Evolutionary conservation across 2,797 vertebrate species (phyloP).

Genomic region (Micrastur ruficollis): DNA sequence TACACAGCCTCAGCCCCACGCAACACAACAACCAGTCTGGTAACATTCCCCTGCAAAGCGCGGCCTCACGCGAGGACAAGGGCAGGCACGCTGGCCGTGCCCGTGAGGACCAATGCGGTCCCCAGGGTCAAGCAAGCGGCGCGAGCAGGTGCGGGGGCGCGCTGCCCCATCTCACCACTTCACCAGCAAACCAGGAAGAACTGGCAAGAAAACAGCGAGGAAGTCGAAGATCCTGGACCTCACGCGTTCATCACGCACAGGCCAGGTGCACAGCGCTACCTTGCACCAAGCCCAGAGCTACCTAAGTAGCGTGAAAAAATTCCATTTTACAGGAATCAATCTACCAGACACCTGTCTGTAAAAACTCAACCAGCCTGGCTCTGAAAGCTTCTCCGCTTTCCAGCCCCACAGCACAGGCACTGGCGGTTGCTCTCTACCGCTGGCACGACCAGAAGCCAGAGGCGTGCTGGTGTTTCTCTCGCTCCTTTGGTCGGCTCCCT

Average conservation of each 20-base stretch:
- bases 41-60: background rate
- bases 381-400: background rate
- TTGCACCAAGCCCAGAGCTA: background rate
- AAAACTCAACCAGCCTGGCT: background rate
- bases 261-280: background rate
- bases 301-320: background rate
- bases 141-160: rapidly evolving
- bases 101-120: background rate
- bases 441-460: background rate
- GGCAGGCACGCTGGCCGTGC: background rate
- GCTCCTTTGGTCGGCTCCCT: background rate
- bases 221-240: background rate
- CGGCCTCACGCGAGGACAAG: background rate
- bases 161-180: background rate
- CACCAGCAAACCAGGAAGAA: background rate
- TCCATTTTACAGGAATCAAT: background rate
- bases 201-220: background rate
- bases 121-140: background rate
- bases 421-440: background rate
- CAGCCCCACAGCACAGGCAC: background rate
- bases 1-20: background rate
- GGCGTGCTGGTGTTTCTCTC: background rate
- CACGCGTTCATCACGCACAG: background rate
- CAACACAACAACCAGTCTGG: background rate
- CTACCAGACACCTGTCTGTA: background rate